phyloP scores from a whole-genome alignment of 2,797 vertebrate species.

The Limnodromus scolopaceus region DNA sequence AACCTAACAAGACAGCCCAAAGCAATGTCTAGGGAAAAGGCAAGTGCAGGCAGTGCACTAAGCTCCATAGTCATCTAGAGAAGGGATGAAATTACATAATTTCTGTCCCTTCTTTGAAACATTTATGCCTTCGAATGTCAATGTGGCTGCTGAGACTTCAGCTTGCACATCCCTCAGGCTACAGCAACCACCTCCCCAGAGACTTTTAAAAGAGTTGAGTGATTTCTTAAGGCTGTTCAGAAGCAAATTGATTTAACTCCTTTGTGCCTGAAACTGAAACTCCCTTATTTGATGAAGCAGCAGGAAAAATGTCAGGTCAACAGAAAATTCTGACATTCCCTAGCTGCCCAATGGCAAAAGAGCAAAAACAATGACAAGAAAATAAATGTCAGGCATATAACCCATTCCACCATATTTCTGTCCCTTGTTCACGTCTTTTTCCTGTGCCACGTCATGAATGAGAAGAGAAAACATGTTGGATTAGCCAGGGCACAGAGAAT shows the following conservation, averaged over 20 bases:
- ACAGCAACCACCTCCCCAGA: neutral
- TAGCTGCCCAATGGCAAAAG: neutral
- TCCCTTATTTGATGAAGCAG: constrained; percentile 4
- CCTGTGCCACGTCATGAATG: neutral
- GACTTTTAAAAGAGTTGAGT: constrained; percentile 20
- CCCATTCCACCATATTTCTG: neutral
- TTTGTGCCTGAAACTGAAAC: constrained; percentile 31
- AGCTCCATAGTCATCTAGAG: neutral
- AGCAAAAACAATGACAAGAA: neutral
- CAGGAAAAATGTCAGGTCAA: constrained; percentile 15
- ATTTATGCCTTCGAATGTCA: neutral
- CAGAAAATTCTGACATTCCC: neutral
- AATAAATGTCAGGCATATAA: neutral
- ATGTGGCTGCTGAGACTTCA: constrained; percentile 14
- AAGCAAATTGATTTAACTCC: constrained; percentile 59
- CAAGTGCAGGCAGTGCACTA: neutral
- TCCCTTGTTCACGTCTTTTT: neutral
- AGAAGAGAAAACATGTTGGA: neutral
- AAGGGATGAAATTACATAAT: neutral
- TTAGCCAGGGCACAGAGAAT: neutral
- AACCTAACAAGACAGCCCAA: neutral
- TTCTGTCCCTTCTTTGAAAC: neutral
- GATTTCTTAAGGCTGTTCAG: constrained; percentile 28
- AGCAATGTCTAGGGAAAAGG: neutral
- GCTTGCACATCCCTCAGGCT: constrained; percentile 7